phyloP scores from a whole-genome alignment of 2,113 vertebrate species.

The Gorilla gorilla region DNA sequence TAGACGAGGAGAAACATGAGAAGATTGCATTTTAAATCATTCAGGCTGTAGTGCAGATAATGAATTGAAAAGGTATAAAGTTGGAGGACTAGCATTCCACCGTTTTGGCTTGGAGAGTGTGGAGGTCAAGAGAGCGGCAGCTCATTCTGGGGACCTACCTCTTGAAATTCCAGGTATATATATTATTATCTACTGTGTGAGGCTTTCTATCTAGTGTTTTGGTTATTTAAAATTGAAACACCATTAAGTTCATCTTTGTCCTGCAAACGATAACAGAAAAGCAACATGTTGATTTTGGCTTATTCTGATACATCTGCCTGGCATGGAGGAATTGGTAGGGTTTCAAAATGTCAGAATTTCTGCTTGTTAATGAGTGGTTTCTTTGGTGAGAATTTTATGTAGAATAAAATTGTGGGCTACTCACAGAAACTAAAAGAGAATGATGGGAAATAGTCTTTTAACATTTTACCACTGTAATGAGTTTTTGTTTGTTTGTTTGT shows the following conservation, averaged over 20 bases:
- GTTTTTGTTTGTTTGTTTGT: neutral
- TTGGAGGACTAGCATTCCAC: neutral
- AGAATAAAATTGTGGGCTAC: constrained; percentile 38
- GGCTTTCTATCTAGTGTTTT: neutral
- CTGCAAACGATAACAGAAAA: neutral
- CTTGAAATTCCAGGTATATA: neutral
- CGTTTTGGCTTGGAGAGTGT: rapidly evolving
- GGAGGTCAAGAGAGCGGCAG: too few relatives aligned
- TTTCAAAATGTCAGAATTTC: constrained; percentile 54
- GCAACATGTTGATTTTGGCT: neutral
- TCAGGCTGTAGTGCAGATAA: neutral
- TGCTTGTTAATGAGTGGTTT: constrained; percentile 43
- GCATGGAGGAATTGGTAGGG: neutral
- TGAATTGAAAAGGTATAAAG: neutral
- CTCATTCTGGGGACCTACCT: neutral
- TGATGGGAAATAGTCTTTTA: neutral
- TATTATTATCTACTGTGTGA: neutral
- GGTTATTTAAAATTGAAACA: neutral
- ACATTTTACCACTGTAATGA: neutral
- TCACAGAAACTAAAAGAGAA: constrained; percentile 26
- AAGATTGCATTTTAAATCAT: neutral
- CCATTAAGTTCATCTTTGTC: neutral
- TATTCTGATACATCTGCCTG: neutral
- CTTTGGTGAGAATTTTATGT: neutral
- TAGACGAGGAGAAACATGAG: neutral